These are phyloP conservation scores for Lepus americanus DNA, from an alignment of 2,113 vertebrate species.

Conservation along the genomic window DNA sequence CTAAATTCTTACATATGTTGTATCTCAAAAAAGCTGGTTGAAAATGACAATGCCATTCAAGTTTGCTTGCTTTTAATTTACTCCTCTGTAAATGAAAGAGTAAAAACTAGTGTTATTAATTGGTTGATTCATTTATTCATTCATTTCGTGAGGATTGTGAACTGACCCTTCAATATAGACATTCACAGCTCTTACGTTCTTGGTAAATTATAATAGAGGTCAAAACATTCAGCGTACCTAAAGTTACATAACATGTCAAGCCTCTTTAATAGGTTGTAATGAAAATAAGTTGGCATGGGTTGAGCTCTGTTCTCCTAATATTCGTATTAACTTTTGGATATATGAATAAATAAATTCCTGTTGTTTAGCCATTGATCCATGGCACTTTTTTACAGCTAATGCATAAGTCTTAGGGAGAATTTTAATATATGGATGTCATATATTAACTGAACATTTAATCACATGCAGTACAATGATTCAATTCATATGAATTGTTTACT, in stretches of 20 bases:
- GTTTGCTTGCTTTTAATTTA: constrained; percentile 21
- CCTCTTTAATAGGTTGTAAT: neutral
- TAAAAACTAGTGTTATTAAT: neutral
- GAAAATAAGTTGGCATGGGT: neutral
- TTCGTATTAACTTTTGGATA: neutral
- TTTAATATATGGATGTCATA: neutral
- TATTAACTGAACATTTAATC: neutral
- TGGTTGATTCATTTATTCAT: neutral
- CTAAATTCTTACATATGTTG: neutral
- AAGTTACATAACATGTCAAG: neutral
- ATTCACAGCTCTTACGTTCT: neutral
- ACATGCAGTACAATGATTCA: neutral
- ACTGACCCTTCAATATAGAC: neutral
- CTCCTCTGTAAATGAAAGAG: neutral
- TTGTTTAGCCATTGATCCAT: neutral
- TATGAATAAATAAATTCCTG: neutral
- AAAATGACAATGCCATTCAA: neutral
- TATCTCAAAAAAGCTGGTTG: neutral
- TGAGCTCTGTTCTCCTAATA: neutral
- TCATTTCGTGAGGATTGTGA: neutral
- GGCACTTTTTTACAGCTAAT: neutral
- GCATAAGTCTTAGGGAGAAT: neutral
- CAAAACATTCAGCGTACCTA: neutral
- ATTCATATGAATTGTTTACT: neutral
- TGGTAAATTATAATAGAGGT: neutral